Percentiles rank a stretch among this genome's conserved stretches.
These are phyloP conservation scores for Xenopus petersii DNA, from an alignment of 2,797 vertebrate genomes.

Conservation along the genomic window DNA sequence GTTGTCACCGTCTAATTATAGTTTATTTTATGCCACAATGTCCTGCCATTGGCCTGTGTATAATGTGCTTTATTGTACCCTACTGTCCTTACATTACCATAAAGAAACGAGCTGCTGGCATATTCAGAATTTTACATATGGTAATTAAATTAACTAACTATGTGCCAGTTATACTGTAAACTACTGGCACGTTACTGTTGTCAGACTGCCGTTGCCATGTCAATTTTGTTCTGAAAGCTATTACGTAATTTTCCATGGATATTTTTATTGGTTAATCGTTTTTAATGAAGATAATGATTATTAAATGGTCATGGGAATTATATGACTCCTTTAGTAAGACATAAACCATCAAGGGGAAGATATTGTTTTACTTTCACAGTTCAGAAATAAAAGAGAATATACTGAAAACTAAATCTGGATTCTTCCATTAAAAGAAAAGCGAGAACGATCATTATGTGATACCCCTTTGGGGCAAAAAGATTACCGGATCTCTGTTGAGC, in stretches of 20 bases:
- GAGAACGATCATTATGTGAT: not conserved
- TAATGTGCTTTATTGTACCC: too few species aligned
- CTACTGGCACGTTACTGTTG: constrained; percentile 11
- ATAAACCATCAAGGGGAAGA: constrained; percentile 28
- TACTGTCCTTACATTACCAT: too few species aligned
- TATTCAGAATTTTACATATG: constrained; percentile 7
- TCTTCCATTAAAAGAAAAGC: not conserved
- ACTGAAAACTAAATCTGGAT: not conserved
- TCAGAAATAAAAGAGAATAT: not conserved
- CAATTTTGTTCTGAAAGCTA: constrained; percentile 26
- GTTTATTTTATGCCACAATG: too few species aligned
- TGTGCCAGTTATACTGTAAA: constrained; percentile 27
- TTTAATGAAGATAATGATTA: constrained; percentile 46
- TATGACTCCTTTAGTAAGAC: constrained; percentile 25
- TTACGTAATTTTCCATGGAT: constrained; percentile 30
- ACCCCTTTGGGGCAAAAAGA: not conserved
- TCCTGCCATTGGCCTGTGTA: too few species aligned
- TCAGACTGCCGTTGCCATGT: constrained; percentile 13
- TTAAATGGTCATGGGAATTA: constrained; percentile 37
- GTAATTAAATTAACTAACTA: constrained; percentile 28
- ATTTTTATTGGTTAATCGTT: constrained; percentile 30
- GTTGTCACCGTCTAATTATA: too few species aligned
- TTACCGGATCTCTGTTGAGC: not conserved
- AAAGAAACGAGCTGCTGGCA: too few species aligned
- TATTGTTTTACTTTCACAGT: constrained; percentile 23